Evolutionary conservation across 2,797 vertebrate genomes (phyloP).

Genomic region (Chrysolophus pictus): DNA sequence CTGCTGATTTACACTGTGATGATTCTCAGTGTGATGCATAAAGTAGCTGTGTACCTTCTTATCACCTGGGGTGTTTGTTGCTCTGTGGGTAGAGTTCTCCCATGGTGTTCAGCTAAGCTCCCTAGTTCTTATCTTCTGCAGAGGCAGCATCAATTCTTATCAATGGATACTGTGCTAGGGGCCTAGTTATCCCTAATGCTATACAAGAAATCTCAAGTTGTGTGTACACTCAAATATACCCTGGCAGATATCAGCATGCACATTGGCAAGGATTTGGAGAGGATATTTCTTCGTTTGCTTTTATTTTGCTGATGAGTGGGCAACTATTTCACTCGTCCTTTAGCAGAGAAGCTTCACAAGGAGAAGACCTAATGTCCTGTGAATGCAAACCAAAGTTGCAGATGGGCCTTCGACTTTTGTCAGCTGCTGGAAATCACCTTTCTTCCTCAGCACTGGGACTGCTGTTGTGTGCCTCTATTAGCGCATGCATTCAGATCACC

Average conservation of each 20-base stretch:
- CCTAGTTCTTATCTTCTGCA: neutral
- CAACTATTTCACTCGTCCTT: neutral
- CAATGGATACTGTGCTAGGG: neutral
- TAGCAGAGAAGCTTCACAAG: neutral
- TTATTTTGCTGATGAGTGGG: neutral
- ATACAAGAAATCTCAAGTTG: neutral
- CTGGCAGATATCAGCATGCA: neutral
- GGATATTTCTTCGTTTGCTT: neutral
- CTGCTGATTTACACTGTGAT: neutral
- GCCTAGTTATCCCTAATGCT: neutral
- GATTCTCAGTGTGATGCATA: neutral
- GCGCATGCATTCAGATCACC: fast-evolving
- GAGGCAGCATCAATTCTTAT: neutral
- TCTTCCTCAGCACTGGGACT: neutral
- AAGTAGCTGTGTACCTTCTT: neutral
- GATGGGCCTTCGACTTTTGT: neutral
- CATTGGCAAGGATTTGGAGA: neutral
- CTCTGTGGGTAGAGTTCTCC: neutral
- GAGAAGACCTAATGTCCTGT: neutral
- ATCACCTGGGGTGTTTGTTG: neutral
- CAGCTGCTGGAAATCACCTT: neutral
- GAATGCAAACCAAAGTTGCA: neutral
- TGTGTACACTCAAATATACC: neutral
- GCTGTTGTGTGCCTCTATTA: fast-evolving
- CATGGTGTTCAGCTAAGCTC: neutral